Evolutionary conservation across 2,113 vertebrate species (phyloP).

Genomic region (Rhegmatorhina hoffmannsi): DNA sequence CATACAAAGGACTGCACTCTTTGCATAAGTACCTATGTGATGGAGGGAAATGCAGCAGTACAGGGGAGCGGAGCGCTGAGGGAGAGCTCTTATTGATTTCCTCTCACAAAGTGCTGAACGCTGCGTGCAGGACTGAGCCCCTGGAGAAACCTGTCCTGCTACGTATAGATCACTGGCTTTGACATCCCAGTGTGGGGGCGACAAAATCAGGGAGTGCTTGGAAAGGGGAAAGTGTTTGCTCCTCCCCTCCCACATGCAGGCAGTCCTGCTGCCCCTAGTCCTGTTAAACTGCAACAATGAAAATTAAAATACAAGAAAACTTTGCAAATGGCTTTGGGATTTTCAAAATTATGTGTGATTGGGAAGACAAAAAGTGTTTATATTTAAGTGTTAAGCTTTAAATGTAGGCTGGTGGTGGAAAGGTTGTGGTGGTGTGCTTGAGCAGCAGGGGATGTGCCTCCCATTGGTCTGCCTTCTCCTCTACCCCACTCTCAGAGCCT

Average conservation of each 20-base stretch:
- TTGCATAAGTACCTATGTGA: neutral
- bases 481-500: fast-evolving
- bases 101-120: neutral
- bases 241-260: neutral
- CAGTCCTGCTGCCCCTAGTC: neutral
- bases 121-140: neutral
- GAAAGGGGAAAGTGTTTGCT: neutral
- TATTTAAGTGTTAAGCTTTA: neutral
- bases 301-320: neutral
- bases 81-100: neutral
- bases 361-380: neutral
- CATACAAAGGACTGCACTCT: neutral
- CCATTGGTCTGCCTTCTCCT: fast-evolving
- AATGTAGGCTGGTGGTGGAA: neutral
- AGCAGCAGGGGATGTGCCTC: neutral
- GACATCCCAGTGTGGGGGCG: neutral
- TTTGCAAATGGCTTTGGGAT: neutral
- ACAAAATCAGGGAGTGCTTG: neutral
- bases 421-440: neutral
- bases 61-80: neutral
- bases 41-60: neutral
- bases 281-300: neutral
- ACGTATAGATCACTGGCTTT: neutral
- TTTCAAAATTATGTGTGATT: neutral
- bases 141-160: neutral